Percentiles rank a stretch among this genome's conserved stretches.
phyloP scores from a whole-genome alignment of 2,797 vertebrate genomes.

The Merluccius polli region DNA sequence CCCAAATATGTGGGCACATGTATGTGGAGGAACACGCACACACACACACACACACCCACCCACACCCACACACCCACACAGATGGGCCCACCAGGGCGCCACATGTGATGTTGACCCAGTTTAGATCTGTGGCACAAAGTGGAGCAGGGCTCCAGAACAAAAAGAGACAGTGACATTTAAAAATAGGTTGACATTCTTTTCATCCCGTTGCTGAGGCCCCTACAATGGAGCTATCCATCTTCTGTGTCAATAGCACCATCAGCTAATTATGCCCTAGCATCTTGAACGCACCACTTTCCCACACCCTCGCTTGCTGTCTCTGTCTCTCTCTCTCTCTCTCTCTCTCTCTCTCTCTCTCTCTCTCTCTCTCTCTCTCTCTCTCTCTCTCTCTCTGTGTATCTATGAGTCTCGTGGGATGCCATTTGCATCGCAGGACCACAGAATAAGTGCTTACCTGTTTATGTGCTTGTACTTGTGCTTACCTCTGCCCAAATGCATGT shows the following conservation, averaged over 20 bases:
- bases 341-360: constrained; percentile 6
- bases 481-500: constrained; percentile 31
- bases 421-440: constrained; percentile 8
- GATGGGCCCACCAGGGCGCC: constrained; percentile 60
- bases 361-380: background rate
- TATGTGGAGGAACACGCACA: background rate
- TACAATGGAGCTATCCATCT: constrained; percentile 61
- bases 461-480: constrained; percentile 29
- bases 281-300: constrained; percentile 31
- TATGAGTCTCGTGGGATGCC: background rate
- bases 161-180: constrained; percentile 74
- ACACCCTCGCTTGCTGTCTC: constrained; percentile 23
- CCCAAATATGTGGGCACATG: constrained; percentile 20
- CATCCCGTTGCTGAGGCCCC: constrained; percentile 57
- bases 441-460: constrained; percentile 17
- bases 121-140: constrained; percentile 75
- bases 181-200: constrained; percentile 77
- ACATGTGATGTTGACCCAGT: constrained; percentile 75
- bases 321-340: constrained; percentile 22
- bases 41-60: background rate
- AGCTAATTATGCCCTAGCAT: constrained; percentile 55
- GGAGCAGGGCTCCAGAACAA: constrained; percentile 73
- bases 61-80: constrained; percentile 9
- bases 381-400: background rate
- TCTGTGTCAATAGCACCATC: constrained; percentile 55